Evolutionary conservation across 2,797 vertebrate species (phyloP).

Genomic region (Poeciliopsis presidionis): DNA sequence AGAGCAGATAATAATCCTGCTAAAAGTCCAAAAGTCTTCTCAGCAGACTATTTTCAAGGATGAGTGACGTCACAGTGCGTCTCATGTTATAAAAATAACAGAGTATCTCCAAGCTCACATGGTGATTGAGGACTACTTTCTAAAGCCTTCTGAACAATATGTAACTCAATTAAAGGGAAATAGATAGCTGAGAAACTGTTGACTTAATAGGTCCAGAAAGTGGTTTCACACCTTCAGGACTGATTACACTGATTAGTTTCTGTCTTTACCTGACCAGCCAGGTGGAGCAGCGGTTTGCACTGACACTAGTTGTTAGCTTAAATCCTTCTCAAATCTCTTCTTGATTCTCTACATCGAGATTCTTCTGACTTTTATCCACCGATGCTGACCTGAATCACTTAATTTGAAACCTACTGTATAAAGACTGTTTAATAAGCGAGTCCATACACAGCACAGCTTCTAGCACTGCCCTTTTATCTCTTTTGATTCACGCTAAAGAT

Average conservation of each 20-base stretch:
- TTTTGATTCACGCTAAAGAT: not conserved
- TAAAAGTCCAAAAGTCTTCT: conserved; percentile 28
- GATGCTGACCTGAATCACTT: not conserved
- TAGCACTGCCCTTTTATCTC: not conserved
- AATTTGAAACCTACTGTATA: not conserved
- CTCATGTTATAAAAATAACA: conserved; percentile 62
- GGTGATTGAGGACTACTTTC: conserved; percentile 48
- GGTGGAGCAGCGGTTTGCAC: not conserved
- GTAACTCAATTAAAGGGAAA: conserved; percentile 35
- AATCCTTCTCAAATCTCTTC: not conserved
- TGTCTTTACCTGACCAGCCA: conserved; percentile 14
- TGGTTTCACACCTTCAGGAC: conserved; percentile 32
- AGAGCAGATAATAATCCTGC: conserved; percentile 22
- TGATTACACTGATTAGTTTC: conserved; percentile 20
- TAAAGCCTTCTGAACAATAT: conserved; percentile 42
- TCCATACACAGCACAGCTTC: conserved; percentile 11
- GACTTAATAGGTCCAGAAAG: conserved; percentile 46
- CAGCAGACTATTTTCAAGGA: conserved; percentile 38
- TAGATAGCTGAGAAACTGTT: conserved; percentile 29
- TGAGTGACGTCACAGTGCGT: conserved; percentile 29
- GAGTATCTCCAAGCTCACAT: conserved; percentile 45
- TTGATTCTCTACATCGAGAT: not conserved
- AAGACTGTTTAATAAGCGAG: conserved; percentile 18
- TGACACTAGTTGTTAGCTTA: not conserved
- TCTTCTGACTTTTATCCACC: not conserved